phyloP scores from a whole-genome alignment of 2,113 vertebrate species.

The Urocitellus parryii region DNA sequence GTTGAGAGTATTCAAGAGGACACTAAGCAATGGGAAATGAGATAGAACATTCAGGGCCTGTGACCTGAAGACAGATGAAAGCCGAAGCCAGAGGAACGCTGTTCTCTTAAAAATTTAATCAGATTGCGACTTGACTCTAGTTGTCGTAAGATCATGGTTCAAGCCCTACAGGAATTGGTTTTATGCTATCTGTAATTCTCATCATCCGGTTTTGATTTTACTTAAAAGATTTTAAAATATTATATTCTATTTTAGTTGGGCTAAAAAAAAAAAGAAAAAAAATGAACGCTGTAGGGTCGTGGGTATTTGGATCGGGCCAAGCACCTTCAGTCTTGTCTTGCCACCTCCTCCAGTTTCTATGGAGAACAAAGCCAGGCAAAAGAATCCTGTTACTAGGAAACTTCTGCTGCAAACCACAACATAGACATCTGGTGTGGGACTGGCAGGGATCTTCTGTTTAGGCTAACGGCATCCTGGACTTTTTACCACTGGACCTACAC shows the following conservation, averaged over 20 bases:
- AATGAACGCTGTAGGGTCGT: neutral
- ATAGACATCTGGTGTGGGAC: neutral
- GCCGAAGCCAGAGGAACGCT: neutral
- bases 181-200: neutral
- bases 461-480: neutral
- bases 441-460: neutral
- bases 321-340: neutral
- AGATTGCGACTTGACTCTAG: neutral
- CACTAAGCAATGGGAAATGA: neutral
- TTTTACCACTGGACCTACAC: neutral
- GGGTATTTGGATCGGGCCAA: neutral
- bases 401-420: neutral
- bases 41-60: neutral
- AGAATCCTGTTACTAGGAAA: neutral
- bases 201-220: neutral
- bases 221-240: neutral
- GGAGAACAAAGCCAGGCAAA: neutral
- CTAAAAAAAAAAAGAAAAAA: neutral
- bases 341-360: neutral
- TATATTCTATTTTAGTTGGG: neutral
- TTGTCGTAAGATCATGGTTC: neutral
- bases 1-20: neutral
- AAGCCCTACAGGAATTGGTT: neutral
- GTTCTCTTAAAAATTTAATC: slow-evolving; percentile 23
- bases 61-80: slow-evolving; percentile 6